phyloP scores from a whole-genome alignment of 2,113 vertebrate genomes.

The Microcebus murinus region DNA sequence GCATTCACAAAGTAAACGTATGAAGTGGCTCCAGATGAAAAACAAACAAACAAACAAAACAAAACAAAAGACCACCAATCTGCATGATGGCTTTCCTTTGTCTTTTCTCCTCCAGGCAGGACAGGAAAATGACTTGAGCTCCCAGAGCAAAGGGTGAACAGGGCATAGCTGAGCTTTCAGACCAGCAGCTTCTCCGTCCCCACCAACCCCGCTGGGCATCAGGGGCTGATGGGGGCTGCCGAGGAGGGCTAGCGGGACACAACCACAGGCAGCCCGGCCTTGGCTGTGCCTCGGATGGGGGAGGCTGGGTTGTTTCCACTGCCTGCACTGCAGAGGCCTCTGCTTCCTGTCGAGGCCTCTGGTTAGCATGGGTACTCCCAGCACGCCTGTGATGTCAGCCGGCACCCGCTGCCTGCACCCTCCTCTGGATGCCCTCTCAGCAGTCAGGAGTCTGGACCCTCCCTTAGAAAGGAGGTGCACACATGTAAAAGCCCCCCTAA shows the following conservation, averaged over 20 bases:
- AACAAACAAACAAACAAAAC: neutral
- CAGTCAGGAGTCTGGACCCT: neutral
- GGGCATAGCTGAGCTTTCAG: neutral
- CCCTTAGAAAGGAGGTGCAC: neutral
- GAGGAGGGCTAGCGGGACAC: neutral
- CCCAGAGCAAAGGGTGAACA: neutral
- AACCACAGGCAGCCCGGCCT: neutral
- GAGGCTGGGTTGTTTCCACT: too few relatives aligned
- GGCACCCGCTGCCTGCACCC: neutral
- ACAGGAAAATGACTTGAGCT: neutral
- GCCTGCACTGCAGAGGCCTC: neutral
- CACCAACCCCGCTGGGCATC: neutral
- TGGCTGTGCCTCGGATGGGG: neutral
- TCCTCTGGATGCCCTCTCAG: neutral
- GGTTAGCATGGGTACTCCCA: neutral
- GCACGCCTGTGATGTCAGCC: rapidly evolving
- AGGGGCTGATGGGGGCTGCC: neutral
- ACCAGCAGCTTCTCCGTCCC: neutral
- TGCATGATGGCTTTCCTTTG: neutral
- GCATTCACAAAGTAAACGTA: slow-evolving; percentile 76
- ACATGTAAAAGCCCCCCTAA: neutral
- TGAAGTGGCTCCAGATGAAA: slow-evolving; percentile 69
- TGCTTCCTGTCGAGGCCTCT: neutral
- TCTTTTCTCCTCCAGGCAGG: neutral
- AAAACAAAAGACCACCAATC: neutral